Percentiles rank a stretch among this genome's conserved stretches.
phyloP scores from a whole-genome alignment of 1,140 invertebrate genomes.

The Trinorchestia longiramus region DNA sequence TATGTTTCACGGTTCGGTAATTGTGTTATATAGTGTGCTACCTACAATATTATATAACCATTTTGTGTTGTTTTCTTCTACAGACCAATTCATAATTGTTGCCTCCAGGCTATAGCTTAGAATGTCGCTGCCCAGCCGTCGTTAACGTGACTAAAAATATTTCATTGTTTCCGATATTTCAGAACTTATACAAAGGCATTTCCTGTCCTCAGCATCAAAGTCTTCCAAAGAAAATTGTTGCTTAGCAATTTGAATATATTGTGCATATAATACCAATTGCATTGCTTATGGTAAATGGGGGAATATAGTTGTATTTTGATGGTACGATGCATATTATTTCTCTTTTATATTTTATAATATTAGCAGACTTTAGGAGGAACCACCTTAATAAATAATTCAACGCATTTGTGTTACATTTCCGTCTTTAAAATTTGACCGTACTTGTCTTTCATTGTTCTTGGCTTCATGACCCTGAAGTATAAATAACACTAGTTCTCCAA shows the following conservation, averaged over 20 bases:
- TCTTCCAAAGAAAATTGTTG: conserved; percentile 44
- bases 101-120: not conserved
- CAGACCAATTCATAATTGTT: not conserved
- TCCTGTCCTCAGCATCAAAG: conserved; percentile 34
- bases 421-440: not conserved
- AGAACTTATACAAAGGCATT: not conserved
- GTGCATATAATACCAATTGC: conserved; percentile 24
- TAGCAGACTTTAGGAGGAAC: not conserved
- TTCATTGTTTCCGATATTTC: not conserved
- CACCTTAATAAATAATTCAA: not conserved
- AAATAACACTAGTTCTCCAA: not conserved
- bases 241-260: not conserved
- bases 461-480: not conserved
- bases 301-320: not conserved
- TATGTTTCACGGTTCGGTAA: too few relatives aligned
- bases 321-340: not conserved
- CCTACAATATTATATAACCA: not conserved
- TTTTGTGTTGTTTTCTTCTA: not conserved
- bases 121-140: not conserved
- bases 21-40: too few relatives aligned
- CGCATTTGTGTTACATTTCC: not conserved
- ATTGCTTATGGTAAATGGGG: not conserved
- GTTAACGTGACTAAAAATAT: not conserved
- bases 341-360: not conserved
- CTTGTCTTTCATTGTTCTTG: not conserved